Evolutionary conservation across 2,113 vertebrate species (phyloP).

Genomic region (Oryzias melastigma): DNA sequence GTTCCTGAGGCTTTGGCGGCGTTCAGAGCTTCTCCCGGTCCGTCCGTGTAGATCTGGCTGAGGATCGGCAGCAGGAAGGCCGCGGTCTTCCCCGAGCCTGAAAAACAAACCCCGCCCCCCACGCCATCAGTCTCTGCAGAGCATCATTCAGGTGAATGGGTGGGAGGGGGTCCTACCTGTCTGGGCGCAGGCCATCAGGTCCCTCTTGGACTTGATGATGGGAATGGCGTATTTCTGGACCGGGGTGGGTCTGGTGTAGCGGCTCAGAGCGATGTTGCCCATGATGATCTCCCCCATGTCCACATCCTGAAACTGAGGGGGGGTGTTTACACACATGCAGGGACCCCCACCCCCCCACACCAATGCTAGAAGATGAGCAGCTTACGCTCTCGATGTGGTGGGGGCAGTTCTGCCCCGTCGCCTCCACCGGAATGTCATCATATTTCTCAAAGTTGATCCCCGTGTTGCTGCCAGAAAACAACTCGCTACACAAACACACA

Average conservation of each 20-base stretch:
- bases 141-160: background rate
- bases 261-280: slow-evolving; percentile 92
- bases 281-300: slow-evolving; percentile 98
- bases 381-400: slow-evolving; percentile 96
- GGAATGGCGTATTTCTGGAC: slow-evolving; percentile 98
- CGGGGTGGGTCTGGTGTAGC: slow-evolving; percentile 93
- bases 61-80: slow-evolving; percentile 94
- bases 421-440: slow-evolving; percentile 98
- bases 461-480: slow-evolving; percentile 94
- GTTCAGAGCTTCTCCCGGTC: slow-evolving; percentile 90
- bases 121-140: background rate
- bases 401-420: slow-evolving; percentile 92
- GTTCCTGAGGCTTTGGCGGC: slow-evolving; percentile 82
- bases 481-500: slow-evolving; percentile 75
- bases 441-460: slow-evolving; percentile 99
- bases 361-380: background rate
- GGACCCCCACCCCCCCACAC: no score
- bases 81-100: slow-evolving; percentile 93
- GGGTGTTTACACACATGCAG: slow-evolving; percentile 3
- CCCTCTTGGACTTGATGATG: slow-evolving; percentile 94
- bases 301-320: slow-evolving; percentile 89
- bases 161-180: slow-evolving; percentile 77
- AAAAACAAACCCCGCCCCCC: slow-evolving; percentile 7
- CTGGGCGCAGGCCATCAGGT: slow-evolving; percentile 98
- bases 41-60: slow-evolving; percentile 94